Evolutionary conservation across 2,113 vertebrate species (phyloP).

Genomic region (Aleadryas rufinucha): DNA sequence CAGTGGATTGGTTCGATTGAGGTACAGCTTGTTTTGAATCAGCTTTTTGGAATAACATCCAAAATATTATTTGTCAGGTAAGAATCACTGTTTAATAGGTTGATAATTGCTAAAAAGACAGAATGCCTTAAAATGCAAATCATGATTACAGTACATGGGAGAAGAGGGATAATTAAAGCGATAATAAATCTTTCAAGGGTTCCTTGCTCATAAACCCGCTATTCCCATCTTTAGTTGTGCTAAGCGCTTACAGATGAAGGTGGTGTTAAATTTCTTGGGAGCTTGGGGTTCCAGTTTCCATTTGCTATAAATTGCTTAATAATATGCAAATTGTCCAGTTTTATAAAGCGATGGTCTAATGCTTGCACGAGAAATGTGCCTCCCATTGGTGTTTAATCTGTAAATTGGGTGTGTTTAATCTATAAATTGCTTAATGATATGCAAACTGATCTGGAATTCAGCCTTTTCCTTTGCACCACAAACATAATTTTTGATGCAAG

Average conservation of each 20-base stretch:
- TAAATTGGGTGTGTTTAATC: not conserved
- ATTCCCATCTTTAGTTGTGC: not conserved
- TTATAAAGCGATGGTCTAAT: not conserved
- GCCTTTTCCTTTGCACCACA: not conserved
- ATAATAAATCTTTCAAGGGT: not conserved
- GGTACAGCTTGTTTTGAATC: constrained; percentile 88
- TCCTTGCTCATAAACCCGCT: not conserved
- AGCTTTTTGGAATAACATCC: constrained; percentile 87
- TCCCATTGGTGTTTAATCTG: not conserved
- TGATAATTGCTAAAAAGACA: not conserved
- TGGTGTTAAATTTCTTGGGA: not conserved
- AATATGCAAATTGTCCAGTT: not conserved
- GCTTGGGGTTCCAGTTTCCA: not conserved
- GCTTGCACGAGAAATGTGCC: not conserved
- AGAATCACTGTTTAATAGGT: not conserved
- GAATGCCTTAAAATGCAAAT: not conserved
- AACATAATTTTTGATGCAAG: not conserved
- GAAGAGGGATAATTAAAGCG: not conserved
- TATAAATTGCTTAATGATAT: not conserved
- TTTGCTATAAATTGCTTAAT: not conserved
- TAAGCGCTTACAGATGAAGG: not conserved
- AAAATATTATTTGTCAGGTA: constrained; percentile 96
- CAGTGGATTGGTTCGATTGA: constrained; percentile 98
- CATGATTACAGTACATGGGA: not conserved
- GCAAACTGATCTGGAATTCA: not conserved